Evolutionary conservation across 2,113 vertebrate species (phyloP).

Genomic region (Mesocricetus auratus): DNA sequence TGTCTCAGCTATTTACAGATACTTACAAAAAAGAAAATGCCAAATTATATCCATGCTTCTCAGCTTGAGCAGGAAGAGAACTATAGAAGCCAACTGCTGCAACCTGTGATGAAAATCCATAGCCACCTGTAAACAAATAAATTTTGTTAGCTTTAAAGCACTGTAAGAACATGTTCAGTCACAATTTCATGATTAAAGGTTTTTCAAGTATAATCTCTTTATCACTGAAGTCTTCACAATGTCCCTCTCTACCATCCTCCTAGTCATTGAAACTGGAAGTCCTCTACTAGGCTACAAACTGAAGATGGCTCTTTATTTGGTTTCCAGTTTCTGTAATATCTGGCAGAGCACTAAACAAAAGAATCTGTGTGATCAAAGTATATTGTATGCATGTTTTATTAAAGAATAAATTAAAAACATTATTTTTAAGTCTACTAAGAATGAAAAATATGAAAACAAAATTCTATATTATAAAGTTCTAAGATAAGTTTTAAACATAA

Average conservation of each 20-base stretch:
- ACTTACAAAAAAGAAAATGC: conserved; percentile 49
- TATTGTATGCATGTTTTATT: background rate
- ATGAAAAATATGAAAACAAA: conserved; percentile 24
- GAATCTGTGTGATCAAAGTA: background rate
- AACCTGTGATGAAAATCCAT: background rate
- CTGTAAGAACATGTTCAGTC: background rate
- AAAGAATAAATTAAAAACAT: background rate
- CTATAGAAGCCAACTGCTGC: background rate
- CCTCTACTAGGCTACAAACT: background rate
- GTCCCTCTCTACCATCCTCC: background rate
- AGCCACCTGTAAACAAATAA: conserved; percentile 63
- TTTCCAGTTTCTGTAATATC: conserved; percentile 27
- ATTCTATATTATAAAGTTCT: background rate
- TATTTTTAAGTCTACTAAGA: conserved; percentile 4
- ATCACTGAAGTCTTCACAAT: background rate
- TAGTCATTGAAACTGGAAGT: background rate
- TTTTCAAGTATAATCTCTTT: background rate
- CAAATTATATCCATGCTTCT: conserved; percentile 29
- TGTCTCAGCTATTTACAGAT: conserved; percentile 18
- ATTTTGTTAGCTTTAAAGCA: conserved; percentile 18
- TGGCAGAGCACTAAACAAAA: conserved; percentile 36
- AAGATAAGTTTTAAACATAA: conserved; percentile 42
- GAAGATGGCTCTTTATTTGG: conserved; percentile 10
- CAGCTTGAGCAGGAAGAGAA: background rate
- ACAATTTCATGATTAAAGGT: background rate